Conservation (phyloP, 1,140 invertebrate species). For the Bicyclus anynana region DNA sequence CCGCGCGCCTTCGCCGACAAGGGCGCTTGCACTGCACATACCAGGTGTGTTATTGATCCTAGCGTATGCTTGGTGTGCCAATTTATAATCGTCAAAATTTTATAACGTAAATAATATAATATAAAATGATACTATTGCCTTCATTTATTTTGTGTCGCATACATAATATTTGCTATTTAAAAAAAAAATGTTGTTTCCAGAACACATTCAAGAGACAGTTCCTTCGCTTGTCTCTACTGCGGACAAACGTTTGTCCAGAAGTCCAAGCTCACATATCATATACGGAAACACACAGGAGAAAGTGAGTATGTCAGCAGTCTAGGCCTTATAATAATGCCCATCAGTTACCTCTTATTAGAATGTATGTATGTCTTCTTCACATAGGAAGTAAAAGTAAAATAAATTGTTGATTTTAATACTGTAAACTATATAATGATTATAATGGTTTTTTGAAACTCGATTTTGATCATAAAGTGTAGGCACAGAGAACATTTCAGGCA, state of each 20-base stretch:
- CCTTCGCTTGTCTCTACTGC: slow-evolving; percentile 74
- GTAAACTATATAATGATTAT: too few relatives aligned
- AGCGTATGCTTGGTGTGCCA: slow-evolving; percentile 73
- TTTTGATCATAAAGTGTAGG: too few relatives aligned
- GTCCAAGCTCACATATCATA: slow-evolving; percentile 71
- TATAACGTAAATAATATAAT: too few relatives aligned
- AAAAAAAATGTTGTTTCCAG: slow-evolving; percentile 36
- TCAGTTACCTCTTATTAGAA: not conserved
- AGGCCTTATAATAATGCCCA: not conserved
- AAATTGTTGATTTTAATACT: too few relatives aligned
- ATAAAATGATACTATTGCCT: not conserved
- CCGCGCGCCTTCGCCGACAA: slow-evolving; percentile 77
- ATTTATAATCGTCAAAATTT: too few relatives aligned
- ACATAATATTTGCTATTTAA: too few relatives aligned
- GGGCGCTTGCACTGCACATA: slow-evolving; percentile 77
- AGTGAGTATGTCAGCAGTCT: slow-evolving; percentile 40
- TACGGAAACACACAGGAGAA: slow-evolving; percentile 70
- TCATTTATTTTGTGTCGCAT: too few relatives aligned
- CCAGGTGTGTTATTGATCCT: slow-evolving; percentile 28
- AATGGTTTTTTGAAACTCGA: too few relatives aligned
- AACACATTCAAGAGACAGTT: slow-evolving; percentile 75
- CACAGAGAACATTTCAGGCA: too few relatives aligned
- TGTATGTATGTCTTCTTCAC: too few relatives aligned
- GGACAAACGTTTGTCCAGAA: slow-evolving; percentile 77
- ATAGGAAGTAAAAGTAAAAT: too few relatives aligned